phyloP scores from a whole-genome alignment of 2,888 invertebrate genomes.

The Nycteola revayana region DNA sequence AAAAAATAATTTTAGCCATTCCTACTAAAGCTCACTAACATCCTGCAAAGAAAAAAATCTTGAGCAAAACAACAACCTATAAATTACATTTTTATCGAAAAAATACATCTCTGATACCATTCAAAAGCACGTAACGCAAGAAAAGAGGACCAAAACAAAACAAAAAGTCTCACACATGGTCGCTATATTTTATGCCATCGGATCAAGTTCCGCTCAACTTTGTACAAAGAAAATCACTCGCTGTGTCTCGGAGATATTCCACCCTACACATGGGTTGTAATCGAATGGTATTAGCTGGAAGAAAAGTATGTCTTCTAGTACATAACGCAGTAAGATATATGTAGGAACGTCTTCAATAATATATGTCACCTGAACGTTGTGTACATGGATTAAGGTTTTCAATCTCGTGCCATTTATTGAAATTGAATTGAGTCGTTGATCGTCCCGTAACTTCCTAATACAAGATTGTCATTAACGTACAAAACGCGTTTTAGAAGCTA shows the following conservation, averaged over 20 bases:
- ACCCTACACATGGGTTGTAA: constrained; percentile 29
- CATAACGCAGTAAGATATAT: constrained; percentile 26
- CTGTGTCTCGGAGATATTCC: constrained; percentile 27
- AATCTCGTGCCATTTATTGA: constrained; percentile 36
- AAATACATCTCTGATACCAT: constrained; percentile 21
- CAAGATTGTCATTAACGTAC: constrained; percentile 23
- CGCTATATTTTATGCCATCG: constrained; percentile 34
- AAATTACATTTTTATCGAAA: constrained; percentile 20
- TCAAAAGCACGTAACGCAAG: constrained; percentile 19
- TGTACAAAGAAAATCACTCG: constrained; percentile 34
- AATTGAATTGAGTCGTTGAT: constrained; percentile 33
- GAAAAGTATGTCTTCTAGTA: constrained; percentile 25
- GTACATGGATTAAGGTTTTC: constrained; percentile 33
- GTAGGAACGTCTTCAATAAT: constrained; percentile 23
- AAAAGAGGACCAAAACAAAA: constrained; percentile 33
- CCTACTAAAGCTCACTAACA: no score
- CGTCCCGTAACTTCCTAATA: constrained; percentile 28
- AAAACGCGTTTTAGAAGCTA: constrained; percentile 9
- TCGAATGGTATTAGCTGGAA: constrained; percentile 35
- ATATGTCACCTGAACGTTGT: constrained; percentile 22
- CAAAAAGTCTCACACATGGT: constrained; percentile 34
- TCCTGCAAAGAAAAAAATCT: no score
- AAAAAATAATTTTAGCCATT: no score
- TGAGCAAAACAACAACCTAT: constrained; percentile 9
- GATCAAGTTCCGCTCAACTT: constrained; percentile 35